phyloP scores from a whole-genome alignment of 2,888 invertebrate genomes.

The Pediacus dermestoides region DNA sequence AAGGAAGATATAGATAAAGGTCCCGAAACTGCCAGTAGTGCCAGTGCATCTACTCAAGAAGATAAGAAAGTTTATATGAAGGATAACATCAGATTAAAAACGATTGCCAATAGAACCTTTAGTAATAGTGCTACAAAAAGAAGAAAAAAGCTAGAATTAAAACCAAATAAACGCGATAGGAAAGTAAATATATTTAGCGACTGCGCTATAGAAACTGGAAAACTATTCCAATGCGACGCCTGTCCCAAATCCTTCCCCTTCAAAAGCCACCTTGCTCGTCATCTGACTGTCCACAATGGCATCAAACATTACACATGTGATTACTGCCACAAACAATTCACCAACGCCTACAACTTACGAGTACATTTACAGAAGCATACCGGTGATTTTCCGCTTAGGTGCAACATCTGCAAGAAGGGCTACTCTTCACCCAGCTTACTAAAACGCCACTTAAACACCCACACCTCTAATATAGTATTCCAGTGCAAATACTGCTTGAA shows the following conservation, averaged over 20 bases:
- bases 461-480: conserved; percentile 9
- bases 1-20: no score
- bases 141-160: no score
- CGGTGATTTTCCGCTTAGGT: conserved; percentile 12
- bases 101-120: no score
- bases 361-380: conserved; percentile 15
- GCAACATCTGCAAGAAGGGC: conserved; percentile 12
- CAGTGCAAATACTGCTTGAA: conserved; percentile 14
- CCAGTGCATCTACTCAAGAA: no score
- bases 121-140: no score
- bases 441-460: conserved; percentile 13
- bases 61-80: no score
- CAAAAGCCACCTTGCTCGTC: conserved; percentile 12
- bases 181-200: no score
- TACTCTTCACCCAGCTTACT: conserved; percentile 15
- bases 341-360: conserved; percentile 14
- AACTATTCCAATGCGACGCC: conserved; percentile 11
- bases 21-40: no score
- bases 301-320: conserved; percentile 12
- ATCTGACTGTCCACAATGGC: conserved; percentile 12
- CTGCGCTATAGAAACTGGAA: no score
- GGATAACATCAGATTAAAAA: no score
- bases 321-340: conserved; percentile 14
- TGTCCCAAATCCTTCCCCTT: conserved; percentile 15
- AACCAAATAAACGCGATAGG: no score